A percentile compares a stretch with the other conserved stretches of the same genome.
Conservation (phyloP, 2,113 vertebrate genomes). For the Engystomops pustulosus region DNA sequence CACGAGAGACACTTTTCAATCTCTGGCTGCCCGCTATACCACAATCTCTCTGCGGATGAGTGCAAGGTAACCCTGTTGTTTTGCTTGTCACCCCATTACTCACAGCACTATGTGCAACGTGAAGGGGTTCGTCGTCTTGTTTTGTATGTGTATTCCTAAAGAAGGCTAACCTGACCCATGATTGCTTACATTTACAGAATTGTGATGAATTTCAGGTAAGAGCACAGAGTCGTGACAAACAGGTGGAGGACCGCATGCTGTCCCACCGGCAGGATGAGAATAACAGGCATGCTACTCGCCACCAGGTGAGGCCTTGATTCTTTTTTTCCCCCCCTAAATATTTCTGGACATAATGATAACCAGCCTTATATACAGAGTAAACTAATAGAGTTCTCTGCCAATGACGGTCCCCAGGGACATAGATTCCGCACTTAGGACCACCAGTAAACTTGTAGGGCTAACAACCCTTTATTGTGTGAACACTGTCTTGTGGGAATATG, state of each 20-base stretch:
- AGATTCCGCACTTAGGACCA: too few relatives aligned
- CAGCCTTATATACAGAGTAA: too few relatives aligned
- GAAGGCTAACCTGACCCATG: conserved; percentile 45
- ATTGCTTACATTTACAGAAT: conserved; percentile 54
- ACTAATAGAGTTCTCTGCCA: too few relatives aligned
- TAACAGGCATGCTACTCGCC: conserved; percentile 93
- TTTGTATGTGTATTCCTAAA: conserved; percentile 22
- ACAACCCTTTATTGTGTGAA: too few relatives aligned
- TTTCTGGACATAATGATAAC: not conserved
- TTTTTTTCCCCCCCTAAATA: not conserved
- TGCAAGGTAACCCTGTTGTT: conserved; percentile 83
- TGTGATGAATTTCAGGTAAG: conserved; percentile 84
- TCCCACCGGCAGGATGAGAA: conserved; percentile 91
- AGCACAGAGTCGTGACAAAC: conserved; percentile 94
- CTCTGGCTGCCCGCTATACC: conserved; percentile 95
- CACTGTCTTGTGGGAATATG: too few relatives aligned
- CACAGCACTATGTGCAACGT: conserved; percentile 33
- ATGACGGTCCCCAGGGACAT: too few relatives aligned
- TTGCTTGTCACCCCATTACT: conserved; percentile 26
- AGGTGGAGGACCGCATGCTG: conserved; percentile 90
- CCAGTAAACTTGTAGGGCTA: too few relatives aligned
- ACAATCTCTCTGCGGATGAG: conserved; percentile 97
- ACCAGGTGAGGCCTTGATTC: conserved; percentile 79
- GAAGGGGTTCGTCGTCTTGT: conserved; percentile 33
- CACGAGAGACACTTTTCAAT: conserved; percentile 98